Base-by-base conservation (phyloP, 2,888 invertebrate species). In the Dryococelus australis region DNA sequence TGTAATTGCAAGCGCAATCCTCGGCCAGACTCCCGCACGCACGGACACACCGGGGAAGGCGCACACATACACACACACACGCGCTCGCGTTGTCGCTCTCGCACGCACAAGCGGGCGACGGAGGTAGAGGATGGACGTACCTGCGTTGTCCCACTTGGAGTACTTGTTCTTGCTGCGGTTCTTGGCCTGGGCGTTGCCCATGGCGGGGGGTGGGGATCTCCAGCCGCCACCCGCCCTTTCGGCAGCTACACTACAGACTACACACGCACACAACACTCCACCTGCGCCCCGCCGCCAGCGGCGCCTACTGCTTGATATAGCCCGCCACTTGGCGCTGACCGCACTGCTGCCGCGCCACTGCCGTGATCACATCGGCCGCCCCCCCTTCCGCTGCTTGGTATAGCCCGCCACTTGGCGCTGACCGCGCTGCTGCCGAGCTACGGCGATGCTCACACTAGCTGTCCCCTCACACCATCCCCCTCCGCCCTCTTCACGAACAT, bases 71-170 rank as follows among this genome's bases (percentile, higher is more conserved):
- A 35, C 35, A 35, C 35, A 35, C 35, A 35, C 35, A n/a, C n/a
- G n/a, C n/a, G n/a, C n/a, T n/a, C n/a, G n/a, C n/a, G n/a, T n/a
- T n/a, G n/a, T n/a, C n/a, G 35, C 35, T 35, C 35, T 35, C 47
- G 16, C 47, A 47, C 47, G 16, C 16, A 13, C 47, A 47, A 47
- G 47, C 47, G 8, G 47, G 8, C 47, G 47, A 47, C 65, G n/a
- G 24, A 65, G 24, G n/a, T 1, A 16, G 65, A 65, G 4, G 47
- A 13, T 16, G 28, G 28, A 83, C 83, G 43, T 95, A 97, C 97
- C 97, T 96, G 97, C 96, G 91, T 96, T 95, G 93, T 96, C 96
- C 97, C 97, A 97, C 93, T 96, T 96, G 91, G 96, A 96, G 94
- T 95, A 96, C 93, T 96, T 96, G 91, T 95, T 95, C 91, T 94